These are phyloP conservation scores for Operophtera brumata DNA, from an alignment of 2,888 invertebrate species.

Conservation along the genomic window DNA sequence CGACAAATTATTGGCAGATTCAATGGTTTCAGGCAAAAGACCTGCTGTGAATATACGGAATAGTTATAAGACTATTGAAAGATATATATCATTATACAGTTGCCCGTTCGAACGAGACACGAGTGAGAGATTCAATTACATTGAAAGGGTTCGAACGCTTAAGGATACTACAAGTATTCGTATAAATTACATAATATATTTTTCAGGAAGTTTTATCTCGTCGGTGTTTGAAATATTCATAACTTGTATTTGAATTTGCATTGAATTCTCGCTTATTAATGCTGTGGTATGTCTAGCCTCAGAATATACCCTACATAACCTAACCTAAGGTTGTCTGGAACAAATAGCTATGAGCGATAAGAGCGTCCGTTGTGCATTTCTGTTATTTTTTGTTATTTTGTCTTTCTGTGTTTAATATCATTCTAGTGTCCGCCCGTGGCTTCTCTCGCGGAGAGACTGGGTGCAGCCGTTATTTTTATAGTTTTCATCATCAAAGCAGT, in stretches of 20 bases:
- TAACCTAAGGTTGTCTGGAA: too few relatives aligned
- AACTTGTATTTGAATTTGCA: not conserved
- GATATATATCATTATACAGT: conserved; percentile 61
- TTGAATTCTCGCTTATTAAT: too few relatives aligned
- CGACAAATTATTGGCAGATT: too few relatives aligned
- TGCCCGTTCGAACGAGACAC: conserved; percentile 52
- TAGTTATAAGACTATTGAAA: conserved; percentile 30
- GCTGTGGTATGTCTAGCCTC: too few relatives aligned
- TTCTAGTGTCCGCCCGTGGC: too few relatives aligned
- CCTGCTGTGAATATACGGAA: conserved; percentile 3
- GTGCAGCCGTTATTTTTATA: not conserved
- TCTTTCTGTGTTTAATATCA: too few relatives aligned
- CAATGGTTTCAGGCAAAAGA: too few relatives aligned
- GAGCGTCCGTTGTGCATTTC: too few relatives aligned
- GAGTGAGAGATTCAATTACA: conserved; percentile 69
- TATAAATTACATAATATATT: conserved; percentile 42
- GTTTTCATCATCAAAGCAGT: not conserved
- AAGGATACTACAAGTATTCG: conserved; percentile 48
- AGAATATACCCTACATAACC: too few relatives aligned
- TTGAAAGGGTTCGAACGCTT: conserved; percentile 66
- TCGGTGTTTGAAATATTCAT: conserved; percentile 4
- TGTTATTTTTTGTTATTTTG: too few relatives aligned
- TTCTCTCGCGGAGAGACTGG: too few relatives aligned
- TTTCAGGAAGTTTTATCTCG: conserved; percentile 33
- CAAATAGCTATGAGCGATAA: too few relatives aligned